Evolutionary conservation across 2,113 vertebrate species (phyloP).

Genomic region (Lates calcarifer): DNA sequence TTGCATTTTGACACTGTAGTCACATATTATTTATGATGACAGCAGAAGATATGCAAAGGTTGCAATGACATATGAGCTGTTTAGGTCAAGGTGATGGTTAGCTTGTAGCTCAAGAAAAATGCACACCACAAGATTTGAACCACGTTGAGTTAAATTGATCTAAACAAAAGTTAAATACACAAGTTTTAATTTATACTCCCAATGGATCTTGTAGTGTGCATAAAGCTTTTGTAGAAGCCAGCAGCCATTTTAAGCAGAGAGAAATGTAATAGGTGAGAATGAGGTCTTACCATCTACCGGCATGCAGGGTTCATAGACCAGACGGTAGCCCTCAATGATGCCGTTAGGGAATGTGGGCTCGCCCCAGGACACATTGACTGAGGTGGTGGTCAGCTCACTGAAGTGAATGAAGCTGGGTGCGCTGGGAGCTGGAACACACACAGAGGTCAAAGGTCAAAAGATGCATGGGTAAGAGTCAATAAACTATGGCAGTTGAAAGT

Average conservation of each 20-base stretch:
- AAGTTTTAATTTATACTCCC: not conserved
- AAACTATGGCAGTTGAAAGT: too few species aligned
- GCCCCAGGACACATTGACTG: slow-evolving; percentile 97
- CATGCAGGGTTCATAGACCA: slow-evolving; percentile 94
- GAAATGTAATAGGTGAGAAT: not conserved
- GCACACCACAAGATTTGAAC: slow-evolving; percentile 42
- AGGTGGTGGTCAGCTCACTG: slow-evolving; percentile 97
- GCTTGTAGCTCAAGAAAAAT: slow-evolving; percentile 45
- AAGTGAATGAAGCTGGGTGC: slow-evolving; percentile 94
- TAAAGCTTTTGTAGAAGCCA: slow-evolving; percentile 26
- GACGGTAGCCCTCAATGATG: slow-evolving; percentile 92
- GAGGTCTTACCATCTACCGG: slow-evolving; percentile 89
- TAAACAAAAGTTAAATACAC: not conserved
- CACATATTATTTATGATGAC: slow-evolving; percentile 23
- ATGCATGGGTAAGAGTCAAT: not conserved
- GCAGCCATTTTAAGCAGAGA: slow-evolving; percentile 25
- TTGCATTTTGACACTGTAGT: slow-evolving; percentile 8
- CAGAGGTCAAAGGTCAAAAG: slow-evolving; percentile 28
- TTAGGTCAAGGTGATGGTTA: slow-evolving; percentile 42
- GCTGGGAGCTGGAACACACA: slow-evolving; percentile 87
- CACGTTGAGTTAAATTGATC: not conserved
- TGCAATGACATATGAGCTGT: slow-evolving; percentile 40
- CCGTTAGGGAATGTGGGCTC: slow-evolving; percentile 93
- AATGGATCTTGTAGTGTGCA: slow-evolving; percentile 39
- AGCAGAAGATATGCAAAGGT: slow-evolving; percentile 14